Percentiles rank a stretch among this genome's conserved stretches.
Evolutionary conservation across 2,888 invertebrate genomes (phyloP).

Genomic region (Eupithecia vulgata): DNA sequence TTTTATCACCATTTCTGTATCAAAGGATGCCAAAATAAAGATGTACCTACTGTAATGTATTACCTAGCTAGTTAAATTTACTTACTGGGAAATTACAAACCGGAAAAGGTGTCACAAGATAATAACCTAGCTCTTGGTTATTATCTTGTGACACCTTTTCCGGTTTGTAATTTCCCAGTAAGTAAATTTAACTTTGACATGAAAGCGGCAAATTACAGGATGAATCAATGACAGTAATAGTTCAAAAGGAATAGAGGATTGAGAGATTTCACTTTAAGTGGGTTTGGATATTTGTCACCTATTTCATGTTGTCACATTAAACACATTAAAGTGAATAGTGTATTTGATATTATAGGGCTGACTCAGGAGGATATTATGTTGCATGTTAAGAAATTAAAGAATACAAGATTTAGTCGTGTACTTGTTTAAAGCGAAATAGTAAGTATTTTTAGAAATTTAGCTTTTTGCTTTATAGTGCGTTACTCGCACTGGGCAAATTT

Average conservation of each 20-base stretch:
- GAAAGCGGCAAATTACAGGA: slow-evolving; percentile 4
- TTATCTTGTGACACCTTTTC: not conserved
- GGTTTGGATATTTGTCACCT: slow-evolving; percentile 37
- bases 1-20: too few species aligned
- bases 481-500: too few species aligned
- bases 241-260: slow-evolving; percentile 12
- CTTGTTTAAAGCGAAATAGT: too few species aligned
- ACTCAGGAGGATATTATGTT: not conserved
- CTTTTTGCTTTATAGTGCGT: too few species aligned
- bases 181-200: not conserved
- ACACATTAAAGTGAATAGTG: slow-evolving; percentile 48
- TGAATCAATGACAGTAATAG: slow-evolving; percentile 2
- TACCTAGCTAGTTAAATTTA: not conserved
- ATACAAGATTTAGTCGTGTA: not conserved
- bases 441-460: too few species aligned
- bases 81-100: not conserved
- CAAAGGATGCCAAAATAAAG: too few species aligned
- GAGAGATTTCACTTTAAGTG: slow-evolving; percentile 31
- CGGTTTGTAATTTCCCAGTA: not conserved
- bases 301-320: slow-evolving; percentile 46
- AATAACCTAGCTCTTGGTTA: not conserved
- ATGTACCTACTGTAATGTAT: too few species aligned
- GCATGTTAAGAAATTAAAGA: not conserved
- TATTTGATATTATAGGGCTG: slow-evolving; percentile 44
- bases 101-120: not conserved